Evolutionary conservation across 2,888 invertebrate species (phyloP).

Genomic region (Trissolcus brochymenae): DNA sequence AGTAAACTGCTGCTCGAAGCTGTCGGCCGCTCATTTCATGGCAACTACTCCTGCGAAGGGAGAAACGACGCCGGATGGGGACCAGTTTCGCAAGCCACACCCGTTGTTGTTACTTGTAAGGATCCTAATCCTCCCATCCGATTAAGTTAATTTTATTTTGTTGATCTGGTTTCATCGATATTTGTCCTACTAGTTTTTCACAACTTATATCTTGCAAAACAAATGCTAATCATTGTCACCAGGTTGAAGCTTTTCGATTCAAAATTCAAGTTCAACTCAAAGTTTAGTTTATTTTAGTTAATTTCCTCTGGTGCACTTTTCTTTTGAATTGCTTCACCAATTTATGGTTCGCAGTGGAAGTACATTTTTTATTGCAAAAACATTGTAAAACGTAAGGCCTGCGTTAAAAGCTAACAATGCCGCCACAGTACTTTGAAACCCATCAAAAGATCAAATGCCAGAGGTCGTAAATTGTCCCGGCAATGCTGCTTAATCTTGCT

Average conservation of each 20-base stretch:
- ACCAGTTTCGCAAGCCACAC: conserved; percentile 84
- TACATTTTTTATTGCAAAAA: background rate
- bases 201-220: no score
- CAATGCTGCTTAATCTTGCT: conserved; percentile 27
- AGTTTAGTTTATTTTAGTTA: no score
- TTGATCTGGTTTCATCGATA: no score
- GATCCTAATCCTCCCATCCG: conserved; percentile 62
- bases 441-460: conserved; percentile 24
- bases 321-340: no score
- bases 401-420: conserved; percentile 1
- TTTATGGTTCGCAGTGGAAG: no score
- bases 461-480: conserved; percentile 7
- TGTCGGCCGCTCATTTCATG: conserved; percentile 92
- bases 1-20: conserved; percentile 89
- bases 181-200: no score
- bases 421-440: background rate
- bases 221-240: no score
- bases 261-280: no score
- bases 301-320: no score
- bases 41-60: conserved; percentile 95
- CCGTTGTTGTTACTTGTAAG: conserved; percentile 89
- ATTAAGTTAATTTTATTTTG: no score
- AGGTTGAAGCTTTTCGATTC: no score
- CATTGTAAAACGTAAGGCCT: background rate
- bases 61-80: conserved; percentile 94